Base-by-base conservation (phyloP, 2,113 vertebrate species). In the Falcunculus frontatus region DNA sequence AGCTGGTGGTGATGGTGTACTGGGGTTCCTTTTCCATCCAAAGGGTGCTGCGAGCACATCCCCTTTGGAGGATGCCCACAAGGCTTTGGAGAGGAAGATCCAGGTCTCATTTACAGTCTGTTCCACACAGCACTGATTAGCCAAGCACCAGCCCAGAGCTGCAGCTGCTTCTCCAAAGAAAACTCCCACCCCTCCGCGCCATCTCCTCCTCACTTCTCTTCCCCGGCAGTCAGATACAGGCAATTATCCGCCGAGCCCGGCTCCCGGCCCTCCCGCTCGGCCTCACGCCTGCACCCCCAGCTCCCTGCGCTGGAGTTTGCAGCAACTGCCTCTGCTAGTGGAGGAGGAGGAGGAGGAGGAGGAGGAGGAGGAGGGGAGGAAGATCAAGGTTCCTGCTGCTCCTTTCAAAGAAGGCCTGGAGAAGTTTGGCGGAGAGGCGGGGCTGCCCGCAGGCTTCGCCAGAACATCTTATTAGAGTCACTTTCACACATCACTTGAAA, bases 401-500 rank as follows among this genome's bases (percentile, higher is more conserved):
- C 67, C 88, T 87, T 96, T 95, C 76, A 95, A 95, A 96, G 80
- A 70, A 89, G 65, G 78, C 55, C 91, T 39, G 85, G 59, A 95
- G 91, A 95, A 92, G 87, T 88, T 87, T 46, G 95, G 85, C 27
- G 27, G 81, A 65, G 95, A 93, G 92, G 95, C 46, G 69, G 92
- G 11, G 78, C 93, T 74, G 95, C 80, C 90, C 17, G 60, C 75
- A 84, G 78, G 67, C 77, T 96, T 95, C 89, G 92, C 95, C 77
- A 42, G 92, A 93, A 95, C 81, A 21, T 67, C 94, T 96, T 89
- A 91, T 95, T 94, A 95, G 84, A 95, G 96, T 97, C 95, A 95
- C 97, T 97, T 97, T 96, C 95, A 96, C 95, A 96, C 95, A 95
- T 91, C 91, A 21, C 70, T 97, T 97, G 95, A 96, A 96, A 96